These are phyloP conservation scores for Mobula birostris DNA, from an alignment of 2,113 vertebrate species.

Conservation along the genomic window DNA sequence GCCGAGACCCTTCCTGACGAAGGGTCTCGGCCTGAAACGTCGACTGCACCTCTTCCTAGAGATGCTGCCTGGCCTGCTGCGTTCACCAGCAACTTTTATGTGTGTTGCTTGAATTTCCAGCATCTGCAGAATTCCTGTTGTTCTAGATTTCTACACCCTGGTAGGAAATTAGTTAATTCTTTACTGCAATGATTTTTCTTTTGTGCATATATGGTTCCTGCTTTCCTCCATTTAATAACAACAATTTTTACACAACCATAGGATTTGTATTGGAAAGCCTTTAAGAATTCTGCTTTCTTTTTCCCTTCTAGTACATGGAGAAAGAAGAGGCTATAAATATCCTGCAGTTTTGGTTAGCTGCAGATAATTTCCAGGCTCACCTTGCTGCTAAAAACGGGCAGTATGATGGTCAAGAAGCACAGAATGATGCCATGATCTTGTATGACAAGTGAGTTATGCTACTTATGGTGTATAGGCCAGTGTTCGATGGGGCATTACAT, in stretches of 20 bases:
- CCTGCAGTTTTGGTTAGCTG: constrained; percentile 94
- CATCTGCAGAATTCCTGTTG: too few species aligned
- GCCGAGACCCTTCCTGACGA: too few species aligned
- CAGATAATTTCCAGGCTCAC: constrained; percentile 96
- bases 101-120: too few species aligned
- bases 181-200: not conserved
- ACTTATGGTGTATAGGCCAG: not conserved
- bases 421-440: constrained; percentile 97
- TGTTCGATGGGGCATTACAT: not conserved
- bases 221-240: not conserved
- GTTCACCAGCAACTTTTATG: too few species aligned
- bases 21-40: too few species aligned
- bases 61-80: too few species aligned
- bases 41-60: too few species aligned
- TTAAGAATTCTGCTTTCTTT: not conserved
- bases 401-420: constrained; percentile 95
- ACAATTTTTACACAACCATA: not conserved
- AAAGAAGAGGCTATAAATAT: constrained; percentile 95
- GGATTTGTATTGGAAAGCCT: not conserved
- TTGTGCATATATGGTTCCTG: not conserved
- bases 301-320: constrained; percentile 80
- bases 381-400: constrained; percentile 93
- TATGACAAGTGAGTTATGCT: constrained; percentile 82
- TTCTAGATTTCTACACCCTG: too few species aligned
- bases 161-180: not conserved